Evolutionary conservation across 2,888 invertebrate species (phyloP).

Genomic region (Drosophila melanocephala): DNA sequence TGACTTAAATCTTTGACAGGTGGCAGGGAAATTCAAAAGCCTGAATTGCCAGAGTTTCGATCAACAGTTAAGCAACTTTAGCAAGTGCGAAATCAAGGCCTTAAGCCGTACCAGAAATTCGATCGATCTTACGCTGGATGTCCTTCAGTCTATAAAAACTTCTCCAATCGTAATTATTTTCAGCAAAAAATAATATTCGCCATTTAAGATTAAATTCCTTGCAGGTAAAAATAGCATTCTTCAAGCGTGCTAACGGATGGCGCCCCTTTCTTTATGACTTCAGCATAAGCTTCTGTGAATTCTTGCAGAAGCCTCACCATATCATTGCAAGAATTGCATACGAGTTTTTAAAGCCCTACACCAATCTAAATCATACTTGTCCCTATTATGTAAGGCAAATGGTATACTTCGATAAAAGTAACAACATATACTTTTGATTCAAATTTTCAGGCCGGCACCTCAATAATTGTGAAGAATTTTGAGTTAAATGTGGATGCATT

Average conservation of each 20-base stretch:
- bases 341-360: conserved; percentile 13
- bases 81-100: conserved; percentile 3
- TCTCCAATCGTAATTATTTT: neutral
- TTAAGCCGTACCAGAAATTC: neutral
- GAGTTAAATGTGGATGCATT: conserved; percentile 12
- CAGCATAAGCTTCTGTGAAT: neutral
- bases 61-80: neutral
- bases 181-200: too few relatives aligned
- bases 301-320: neutral
- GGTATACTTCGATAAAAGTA: neutral
- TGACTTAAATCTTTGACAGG: neutral
- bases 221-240: conserved; percentile 12
- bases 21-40: conserved; percentile 1
- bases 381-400: conserved; percentile 13
- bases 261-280: conserved; percentile 36
- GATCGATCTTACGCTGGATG: neutral
- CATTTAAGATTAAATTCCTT: neutral
- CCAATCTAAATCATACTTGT: conserved; percentile 17
- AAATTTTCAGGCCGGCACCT: conserved; percentile 4
- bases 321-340: conserved; percentile 1
- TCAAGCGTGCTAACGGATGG: conserved; percentile 42
- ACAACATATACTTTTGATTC: neutral
- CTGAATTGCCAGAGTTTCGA: neutral
- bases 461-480: conserved; percentile 1
- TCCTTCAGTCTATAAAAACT: neutral